Conservation (phyloP, 2,113 vertebrate genomes). For the Nycticorax nycticorax region DNA sequence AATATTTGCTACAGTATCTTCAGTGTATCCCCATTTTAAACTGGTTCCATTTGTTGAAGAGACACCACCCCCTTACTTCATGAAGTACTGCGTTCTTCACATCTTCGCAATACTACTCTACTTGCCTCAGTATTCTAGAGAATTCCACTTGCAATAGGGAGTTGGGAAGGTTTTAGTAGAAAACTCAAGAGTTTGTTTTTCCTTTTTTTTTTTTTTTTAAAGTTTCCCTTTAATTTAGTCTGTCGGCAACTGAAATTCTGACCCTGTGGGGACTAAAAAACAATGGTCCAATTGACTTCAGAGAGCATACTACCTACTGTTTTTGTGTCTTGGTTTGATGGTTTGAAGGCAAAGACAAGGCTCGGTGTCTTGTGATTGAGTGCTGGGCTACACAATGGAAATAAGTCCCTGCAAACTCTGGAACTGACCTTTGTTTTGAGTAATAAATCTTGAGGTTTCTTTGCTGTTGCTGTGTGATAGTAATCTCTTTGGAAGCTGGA, state of each 20-base stretch:
- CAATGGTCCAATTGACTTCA: neutral
- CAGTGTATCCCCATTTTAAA: neutral
- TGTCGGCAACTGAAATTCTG: neutral
- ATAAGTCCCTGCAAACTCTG: neutral
- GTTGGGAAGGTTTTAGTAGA: neutral
- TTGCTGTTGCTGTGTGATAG: neutral
- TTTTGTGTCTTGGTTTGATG: neutral
- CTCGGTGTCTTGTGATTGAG: neutral
- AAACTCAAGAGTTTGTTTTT: neutral
- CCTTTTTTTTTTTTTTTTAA: neutral
- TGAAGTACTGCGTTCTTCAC: neutral
- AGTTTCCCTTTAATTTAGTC: neutral
- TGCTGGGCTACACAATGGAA: neutral
- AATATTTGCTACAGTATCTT: neutral
- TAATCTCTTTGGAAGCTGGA: neutral
- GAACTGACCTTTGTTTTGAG: slow-evolving; percentile 26
- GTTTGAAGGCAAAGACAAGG: neutral
- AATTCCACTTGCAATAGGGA: neutral
- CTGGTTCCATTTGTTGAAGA: neutral
- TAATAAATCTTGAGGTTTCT: neutral
- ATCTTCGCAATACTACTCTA: neutral
- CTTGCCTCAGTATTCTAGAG: neutral
- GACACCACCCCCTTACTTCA: neutral
- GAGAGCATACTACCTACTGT: neutral
- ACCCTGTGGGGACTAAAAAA: neutral